Base-by-base conservation (phyloP, 2,888 invertebrate genomes). In the Meta bourneti region DNA sequence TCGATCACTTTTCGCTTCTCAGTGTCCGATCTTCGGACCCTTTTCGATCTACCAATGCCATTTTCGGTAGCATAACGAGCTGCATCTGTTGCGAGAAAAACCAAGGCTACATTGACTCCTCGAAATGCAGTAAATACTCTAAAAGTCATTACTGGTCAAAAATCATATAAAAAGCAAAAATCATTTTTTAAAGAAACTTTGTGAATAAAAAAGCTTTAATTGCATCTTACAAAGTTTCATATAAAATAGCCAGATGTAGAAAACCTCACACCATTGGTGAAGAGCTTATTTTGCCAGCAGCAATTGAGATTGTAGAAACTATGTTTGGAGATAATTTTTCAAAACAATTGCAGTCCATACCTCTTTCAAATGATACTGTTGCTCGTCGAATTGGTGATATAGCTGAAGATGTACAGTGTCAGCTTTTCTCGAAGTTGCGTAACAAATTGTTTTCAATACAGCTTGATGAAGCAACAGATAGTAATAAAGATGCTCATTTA, bases 1-100 rank as follows among this genome's bases (percentile, higher is more conserved):
- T 94, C 94, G 48, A 94, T 94, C 1, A 94, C 93, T 80, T 93
- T 93, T 9, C 70, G 9, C 1, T 9, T 34, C 11, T 78, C 70
- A 8, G 54, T 1, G 1, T 49, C 78, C 48, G 91, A 82, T 54
- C 91, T 71, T 7, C 72, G 69, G 11, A 69, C 19, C 13, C 90
- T 71, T n/a, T 80, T 77, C 4, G 51, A 20, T 8, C 7, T 9
- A 48, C 75, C 34, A 6, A 78, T 69, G 13, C 51, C 52, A 34
- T 70, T 61, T 0, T 51, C 52, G 9, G 48, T 7, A 9, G 20
- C 9, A 16, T n/a, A 7, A 7, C 19, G 6, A 6, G 20, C 20
- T 6, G n/a, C 69, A 52, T 78, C 78, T 86, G 51, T 13, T 9
- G 9, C 6, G 0, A 52, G 49, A 9, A 61, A 11, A 9, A 61